Conservation (phyloP, 2,888 invertebrate species). For the Nomada lathburiana region DNA sequence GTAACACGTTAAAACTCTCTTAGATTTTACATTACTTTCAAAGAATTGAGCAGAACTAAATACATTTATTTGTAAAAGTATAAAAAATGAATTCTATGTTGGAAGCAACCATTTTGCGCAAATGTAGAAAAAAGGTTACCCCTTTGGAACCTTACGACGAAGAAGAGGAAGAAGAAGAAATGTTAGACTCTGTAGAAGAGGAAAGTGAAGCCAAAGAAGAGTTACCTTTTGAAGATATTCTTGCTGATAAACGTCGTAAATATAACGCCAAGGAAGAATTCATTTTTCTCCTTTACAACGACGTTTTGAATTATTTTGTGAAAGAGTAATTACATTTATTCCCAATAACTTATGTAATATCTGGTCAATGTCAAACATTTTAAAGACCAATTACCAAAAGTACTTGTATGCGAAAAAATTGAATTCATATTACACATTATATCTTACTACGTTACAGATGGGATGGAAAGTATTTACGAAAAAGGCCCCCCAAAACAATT, state of each 20-base stretch:
- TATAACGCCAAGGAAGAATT: constrained; percentile 70
- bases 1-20: too few relatives aligned
- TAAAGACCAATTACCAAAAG: neutral
- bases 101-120: constrained; percentile 25
- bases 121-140: constrained; percentile 35
- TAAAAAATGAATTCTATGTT: constrained; percentile 13
- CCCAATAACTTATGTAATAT: neutral
- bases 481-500: constrained; percentile 19
- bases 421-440: too few relatives aligned
- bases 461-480: constrained; percentile 59
- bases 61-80: neutral
- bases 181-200: neutral
- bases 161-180: constrained; percentile 19
- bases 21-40: neutral
- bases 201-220: constrained; percentile 40
- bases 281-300: constrained; percentile 69
- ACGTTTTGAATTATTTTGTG: constrained; percentile 62
- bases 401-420: neutral
- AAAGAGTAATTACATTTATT: constrained; percentile 61
- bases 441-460: constrained; percentile 48
- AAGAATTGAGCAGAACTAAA: neutral
- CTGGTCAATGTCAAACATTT: too few relatives aligned
- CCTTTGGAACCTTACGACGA: neutral
- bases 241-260: constrained; percentile 65
- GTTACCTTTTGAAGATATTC: constrained; percentile 55